These are phyloP conservation scores for Nyctalus aviator DNA, from an alignment of 2,797 vertebrate genomes.

Conservation along the genomic window DNA sequence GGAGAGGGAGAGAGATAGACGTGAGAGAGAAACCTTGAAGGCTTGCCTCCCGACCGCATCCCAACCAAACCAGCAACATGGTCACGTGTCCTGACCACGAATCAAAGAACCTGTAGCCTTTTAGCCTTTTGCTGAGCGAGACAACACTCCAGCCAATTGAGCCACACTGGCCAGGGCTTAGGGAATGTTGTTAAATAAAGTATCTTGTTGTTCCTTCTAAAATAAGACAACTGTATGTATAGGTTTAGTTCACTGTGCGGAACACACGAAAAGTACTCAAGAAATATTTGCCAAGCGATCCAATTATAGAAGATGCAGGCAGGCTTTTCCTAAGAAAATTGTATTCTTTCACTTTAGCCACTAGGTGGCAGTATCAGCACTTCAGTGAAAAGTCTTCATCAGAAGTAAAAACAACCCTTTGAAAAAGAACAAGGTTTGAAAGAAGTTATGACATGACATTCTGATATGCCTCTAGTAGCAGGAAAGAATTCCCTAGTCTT, in stretches of 20 bases:
- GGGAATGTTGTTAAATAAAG: neutral
- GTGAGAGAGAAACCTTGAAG: too few species aligned
- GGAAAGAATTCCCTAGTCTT: neutral
- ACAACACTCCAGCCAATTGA: too few species aligned
- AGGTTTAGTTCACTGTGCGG: neutral
- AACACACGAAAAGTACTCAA: neutral
- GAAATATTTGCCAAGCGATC: neutral
- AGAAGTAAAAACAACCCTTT: neutral
- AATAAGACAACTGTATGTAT: neutral
- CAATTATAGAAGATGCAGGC: neutral
- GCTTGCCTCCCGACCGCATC: too few species aligned
- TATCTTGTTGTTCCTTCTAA: neutral
- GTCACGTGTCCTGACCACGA: too few species aligned
- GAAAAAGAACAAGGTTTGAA: conserved; percentile 29
- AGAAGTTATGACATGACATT: conserved; percentile 34
- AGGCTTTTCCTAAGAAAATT: neutral
- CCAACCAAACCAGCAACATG: too few species aligned
- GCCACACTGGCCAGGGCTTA: too few species aligned
- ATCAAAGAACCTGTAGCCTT: too few species aligned
- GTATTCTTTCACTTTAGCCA: neutral
- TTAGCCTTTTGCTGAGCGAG: fast-evolving
- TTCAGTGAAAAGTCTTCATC: neutral
- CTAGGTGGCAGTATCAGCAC: conserved; percentile 69
- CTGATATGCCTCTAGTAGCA: neutral
- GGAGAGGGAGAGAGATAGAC: too few species aligned